These are phyloP conservation scores for Melanophora roralis DNA, from an alignment of 2,888 invertebrate genomes.

Conservation along the genomic window DNA sequence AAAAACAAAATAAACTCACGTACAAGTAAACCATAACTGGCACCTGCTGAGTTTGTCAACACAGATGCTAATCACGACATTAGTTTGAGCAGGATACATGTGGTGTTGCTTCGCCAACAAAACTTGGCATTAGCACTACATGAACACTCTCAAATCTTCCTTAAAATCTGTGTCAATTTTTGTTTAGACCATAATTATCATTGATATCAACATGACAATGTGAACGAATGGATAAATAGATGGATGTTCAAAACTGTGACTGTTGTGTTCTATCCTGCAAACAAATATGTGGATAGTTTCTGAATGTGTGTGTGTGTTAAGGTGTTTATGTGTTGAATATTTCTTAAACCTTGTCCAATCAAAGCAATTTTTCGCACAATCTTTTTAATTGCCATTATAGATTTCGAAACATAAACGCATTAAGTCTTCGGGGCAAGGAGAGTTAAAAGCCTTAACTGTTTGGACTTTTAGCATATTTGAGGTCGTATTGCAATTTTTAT, in stretches of 20 bases:
- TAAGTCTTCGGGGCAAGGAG: background rate
- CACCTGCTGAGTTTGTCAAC: conserved; percentile 75
- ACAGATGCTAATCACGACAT: conserved; percentile 76
- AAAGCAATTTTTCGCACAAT: conserved; percentile 58
- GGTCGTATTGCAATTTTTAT: conserved; percentile 36
- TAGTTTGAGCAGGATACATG: conserved; percentile 68
- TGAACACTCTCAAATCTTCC: conserved; percentile 46
- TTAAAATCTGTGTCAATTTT: conserved; percentile 46
- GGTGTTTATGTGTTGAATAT: conserved; percentile 51
- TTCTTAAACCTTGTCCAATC: conserved; percentile 57
- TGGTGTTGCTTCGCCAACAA: conserved; percentile 69
- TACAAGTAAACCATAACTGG: conserved; percentile 22
- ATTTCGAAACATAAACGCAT: conserved; percentile 22
- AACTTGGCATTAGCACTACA: conserved; percentile 62
- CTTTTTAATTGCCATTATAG: conserved; percentile 54
- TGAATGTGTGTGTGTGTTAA: background rate
- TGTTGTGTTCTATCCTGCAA: background rate
- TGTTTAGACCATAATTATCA: conserved; percentile 42
- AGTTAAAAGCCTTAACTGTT: conserved; percentile 2
- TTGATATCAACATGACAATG: conserved; percentile 21
- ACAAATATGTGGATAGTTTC: background rate
- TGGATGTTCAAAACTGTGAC: conserved; percentile 9
- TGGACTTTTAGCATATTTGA: conserved; percentile 18
- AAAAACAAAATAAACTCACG: background rate
- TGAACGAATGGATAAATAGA: conserved; percentile 9